These are phyloP conservation scores for Pogonomyrmex californicus DNA, from an alignment of 1,140 invertebrate genomes.

Conservation along the genomic window DNA sequence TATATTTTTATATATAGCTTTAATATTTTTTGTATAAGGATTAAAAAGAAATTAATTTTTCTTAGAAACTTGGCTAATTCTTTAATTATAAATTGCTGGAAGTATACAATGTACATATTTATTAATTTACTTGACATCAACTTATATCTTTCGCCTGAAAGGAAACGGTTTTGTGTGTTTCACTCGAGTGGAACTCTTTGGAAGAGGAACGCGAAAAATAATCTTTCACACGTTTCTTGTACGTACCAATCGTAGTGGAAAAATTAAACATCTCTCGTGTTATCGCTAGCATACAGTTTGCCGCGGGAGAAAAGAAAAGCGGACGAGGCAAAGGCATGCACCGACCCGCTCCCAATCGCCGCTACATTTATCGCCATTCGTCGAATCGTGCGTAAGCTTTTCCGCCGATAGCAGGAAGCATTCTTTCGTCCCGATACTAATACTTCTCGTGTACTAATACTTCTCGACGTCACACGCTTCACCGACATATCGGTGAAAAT, in stretches of 20 bases:
- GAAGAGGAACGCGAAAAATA: constrained; percentile 17
- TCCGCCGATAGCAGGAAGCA: constrained; percentile 49
- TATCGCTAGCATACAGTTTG: constrained; percentile 24
- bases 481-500: constrained; percentile 44
- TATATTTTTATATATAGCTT: background rate
- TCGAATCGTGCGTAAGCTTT: constrained; percentile 60
- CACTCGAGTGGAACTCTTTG: background rate
- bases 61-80: background rate
- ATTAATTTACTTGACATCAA: background rate
- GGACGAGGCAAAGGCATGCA: constrained; percentile 31
- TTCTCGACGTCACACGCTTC: constrained; percentile 51
- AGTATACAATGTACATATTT: background rate
- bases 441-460: constrained; percentile 54
- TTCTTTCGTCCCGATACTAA: constrained; percentile 50
- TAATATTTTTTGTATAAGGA: background rate
- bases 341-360: constrained; percentile 66
- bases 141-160: background rate
- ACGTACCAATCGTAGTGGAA: constrained; percentile 8
- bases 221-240: background rate
- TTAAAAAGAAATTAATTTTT: background rate
- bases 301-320: constrained; percentile 3
- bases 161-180: background rate
- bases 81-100: background rate
- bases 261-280: constrained; percentile 44
- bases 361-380: constrained; percentile 63